Evolutionary conservation across 2,888 invertebrate genomes (phyloP).

Genomic region (Venusia cambrica): DNA sequence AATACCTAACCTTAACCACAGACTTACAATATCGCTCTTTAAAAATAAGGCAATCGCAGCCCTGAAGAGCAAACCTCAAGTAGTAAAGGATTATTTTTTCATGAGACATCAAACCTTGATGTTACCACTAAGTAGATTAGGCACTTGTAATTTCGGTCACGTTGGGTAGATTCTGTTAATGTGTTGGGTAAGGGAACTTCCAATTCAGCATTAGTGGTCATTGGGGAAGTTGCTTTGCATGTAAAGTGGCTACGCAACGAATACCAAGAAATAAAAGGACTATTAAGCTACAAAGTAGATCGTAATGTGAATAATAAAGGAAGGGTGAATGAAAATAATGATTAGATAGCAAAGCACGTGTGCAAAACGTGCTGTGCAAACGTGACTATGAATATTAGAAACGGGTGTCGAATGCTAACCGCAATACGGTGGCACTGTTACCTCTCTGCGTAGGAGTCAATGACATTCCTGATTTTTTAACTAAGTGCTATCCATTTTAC

Average conservation of each 20-base stretch:
- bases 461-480: conserved; percentile 33
- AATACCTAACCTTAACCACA: too few relatives aligned
- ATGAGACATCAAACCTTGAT: conserved; percentile 57
- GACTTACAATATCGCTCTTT: too few relatives aligned
- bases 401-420: conserved; percentile 22
- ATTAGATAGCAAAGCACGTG: conserved; percentile 47
- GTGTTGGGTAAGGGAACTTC: conserved; percentile 41
- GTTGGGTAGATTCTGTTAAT: conserved; percentile 43
- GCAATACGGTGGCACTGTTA: conserved; percentile 9
- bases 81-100: conserved; percentile 56
- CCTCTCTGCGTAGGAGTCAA: conserved; percentile 30
- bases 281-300: conserved; percentile 23
- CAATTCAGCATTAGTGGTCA: conserved; percentile 46
- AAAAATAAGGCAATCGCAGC: too few relatives aligned
- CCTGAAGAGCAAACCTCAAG: conserved; percentile 39
- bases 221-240: conserved; percentile 36
- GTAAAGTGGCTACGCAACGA: conserved; percentile 27
- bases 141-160: conserved; percentile 53
- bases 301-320: conserved; percentile 24
- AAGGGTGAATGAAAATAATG: conserved; percentile 32
- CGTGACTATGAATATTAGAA: conserved; percentile 40
- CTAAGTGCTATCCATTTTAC: conserved; percentile 24
- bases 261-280: conserved; percentile 24
- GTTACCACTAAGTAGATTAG: conserved; percentile 58
- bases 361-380: conserved; percentile 39